Percentiles rank a stretch among this genome's conserved stretches.
Evolutionary conservation across 2,113 vertebrate species (phyloP).

Genomic region (Loxodonta africana): DNA sequence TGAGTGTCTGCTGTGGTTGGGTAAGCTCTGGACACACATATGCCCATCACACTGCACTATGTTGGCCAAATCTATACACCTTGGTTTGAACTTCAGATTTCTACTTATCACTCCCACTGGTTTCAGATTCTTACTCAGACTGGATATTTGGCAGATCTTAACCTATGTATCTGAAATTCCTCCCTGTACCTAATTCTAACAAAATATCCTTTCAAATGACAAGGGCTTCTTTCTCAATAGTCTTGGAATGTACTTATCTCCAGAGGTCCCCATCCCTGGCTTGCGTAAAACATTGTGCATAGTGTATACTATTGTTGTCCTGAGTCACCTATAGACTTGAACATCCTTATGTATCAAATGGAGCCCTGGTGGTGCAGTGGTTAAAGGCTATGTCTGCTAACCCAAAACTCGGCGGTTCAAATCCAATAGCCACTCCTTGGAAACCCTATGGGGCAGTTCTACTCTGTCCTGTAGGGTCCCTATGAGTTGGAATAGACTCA

Average conservation of each 20-base stretch:
- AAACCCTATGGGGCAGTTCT: no score
- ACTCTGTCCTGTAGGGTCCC: no score
- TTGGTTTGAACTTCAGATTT: not conserved
- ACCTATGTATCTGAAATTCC: not conserved
- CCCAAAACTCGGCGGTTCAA: no score
- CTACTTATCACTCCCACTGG: not conserved
- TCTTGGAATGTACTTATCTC: not conserved
- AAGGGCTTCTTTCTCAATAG: not conserved
- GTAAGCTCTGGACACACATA: not conserved
- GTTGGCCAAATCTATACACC: not conserved
- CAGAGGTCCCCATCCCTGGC: not conserved
- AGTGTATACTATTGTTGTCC: not conserved
- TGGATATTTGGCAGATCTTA: not conserved
- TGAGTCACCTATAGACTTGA: not conserved
- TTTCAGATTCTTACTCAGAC: not conserved
- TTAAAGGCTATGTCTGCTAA: no score
- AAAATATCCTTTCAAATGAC: not conserved
- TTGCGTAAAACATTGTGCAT: accelerated
- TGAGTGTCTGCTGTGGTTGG: not conserved
- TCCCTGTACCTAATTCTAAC: not conserved
- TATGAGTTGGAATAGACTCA: no score
- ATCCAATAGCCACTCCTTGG: no score
- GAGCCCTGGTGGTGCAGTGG: no score
- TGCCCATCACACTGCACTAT: not conserved
- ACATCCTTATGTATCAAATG: not conserved